Percentiles rank a stretch among this genome's conserved stretches.
Evolutionary conservation across 1,140 invertebrate genomes (phyloP).

Genomic region (Trichogramma pretiosum): DNA sequence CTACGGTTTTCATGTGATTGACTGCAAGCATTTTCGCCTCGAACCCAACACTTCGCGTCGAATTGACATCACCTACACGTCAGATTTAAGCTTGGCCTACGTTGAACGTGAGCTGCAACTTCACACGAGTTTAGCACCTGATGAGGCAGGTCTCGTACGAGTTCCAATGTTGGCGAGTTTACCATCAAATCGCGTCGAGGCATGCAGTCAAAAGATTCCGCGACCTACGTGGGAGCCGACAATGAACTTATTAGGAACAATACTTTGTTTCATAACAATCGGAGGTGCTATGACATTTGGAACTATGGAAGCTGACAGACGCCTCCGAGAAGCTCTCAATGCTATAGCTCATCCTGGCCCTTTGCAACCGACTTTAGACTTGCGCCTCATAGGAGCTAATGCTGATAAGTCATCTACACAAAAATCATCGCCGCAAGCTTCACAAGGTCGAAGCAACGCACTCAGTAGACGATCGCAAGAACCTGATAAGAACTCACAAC

Average conservation of each 20-base stretch:
- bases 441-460: no score
- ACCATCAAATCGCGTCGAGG: slow-evolving; percentile 64
- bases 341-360: slow-evolving; percentile 43
- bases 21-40: slow-evolving; percentile 75
- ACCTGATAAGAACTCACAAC: no score
- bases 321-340: slow-evolving; percentile 50
- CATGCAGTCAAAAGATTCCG: slow-evolving; percentile 62
- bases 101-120: slow-evolving; percentile 57
- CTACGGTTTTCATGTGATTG: slow-evolving; percentile 77
- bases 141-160: slow-evolving; percentile 26
- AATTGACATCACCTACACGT: slow-evolving; percentile 85
- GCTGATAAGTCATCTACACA: no score
- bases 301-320: slow-evolving; percentile 65
- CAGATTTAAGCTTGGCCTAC: slow-evolving; percentile 82
- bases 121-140: slow-evolving; percentile 48
- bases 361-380: slow-evolving; percentile 52
- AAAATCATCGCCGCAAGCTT: no score
- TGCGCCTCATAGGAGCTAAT: no score
- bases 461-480: no score
- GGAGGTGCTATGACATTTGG: no score
- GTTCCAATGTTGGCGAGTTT: slow-evolving; percentile 69
- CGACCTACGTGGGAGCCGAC: slow-evolving; percentile 78
- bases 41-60: slow-evolving; percentile 73
- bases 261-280: no score
- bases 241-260: no score